Base-by-base conservation (phyloP, 2,888 invertebrate species). In the Meloe dianella region DNA sequence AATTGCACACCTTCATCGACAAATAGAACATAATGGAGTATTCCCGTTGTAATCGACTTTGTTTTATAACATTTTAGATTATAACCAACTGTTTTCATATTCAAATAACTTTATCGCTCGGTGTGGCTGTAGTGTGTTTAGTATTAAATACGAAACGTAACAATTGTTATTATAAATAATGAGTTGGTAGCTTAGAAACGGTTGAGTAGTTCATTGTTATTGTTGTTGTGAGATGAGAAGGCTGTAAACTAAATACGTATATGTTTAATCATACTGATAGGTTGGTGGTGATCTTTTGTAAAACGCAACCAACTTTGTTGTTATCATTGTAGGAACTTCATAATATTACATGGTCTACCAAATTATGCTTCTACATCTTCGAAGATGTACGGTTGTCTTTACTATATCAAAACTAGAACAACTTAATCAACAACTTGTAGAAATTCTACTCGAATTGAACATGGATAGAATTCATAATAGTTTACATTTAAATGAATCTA, bases 91-190 rank as follows among this genome's bases (percentile, higher is more conserved):
- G 69, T 66, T 68, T 69, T 69, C 64, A 69, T 69, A 69, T 69
- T 69, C 69, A 69, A 66, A 69, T 69, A 66, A 66, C 61, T 66
- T 69, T 69, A 69, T 69, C 69, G 59, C 4, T 12, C 10, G 20
- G 6, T 38, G n/a, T 4, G 5, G n/a, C 6, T n/a, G 17, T 41
- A 17, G 22, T 22, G 63, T 68, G 61, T 58, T 69, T 63, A 69
- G 66, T 64, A 69, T 66, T 66, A 69, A 69, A 69, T 59, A 66
- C 58, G 41, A 61, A n/a, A 59, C 69, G 57, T 61, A 20, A 60
- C 68, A 63, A 71, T 71, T 71, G 71, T 71, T 68, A 58, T 63
- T 62, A 71, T 71, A 71, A 71, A 68, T 71, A 71, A 71, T 71
- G 71, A 62, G 54, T 54, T 56, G 63, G 66, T 63, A 65, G 68